Evolutionary conservation across 2,888 invertebrate species (phyloP).

Genomic region (Volucella zonaria): DNA sequence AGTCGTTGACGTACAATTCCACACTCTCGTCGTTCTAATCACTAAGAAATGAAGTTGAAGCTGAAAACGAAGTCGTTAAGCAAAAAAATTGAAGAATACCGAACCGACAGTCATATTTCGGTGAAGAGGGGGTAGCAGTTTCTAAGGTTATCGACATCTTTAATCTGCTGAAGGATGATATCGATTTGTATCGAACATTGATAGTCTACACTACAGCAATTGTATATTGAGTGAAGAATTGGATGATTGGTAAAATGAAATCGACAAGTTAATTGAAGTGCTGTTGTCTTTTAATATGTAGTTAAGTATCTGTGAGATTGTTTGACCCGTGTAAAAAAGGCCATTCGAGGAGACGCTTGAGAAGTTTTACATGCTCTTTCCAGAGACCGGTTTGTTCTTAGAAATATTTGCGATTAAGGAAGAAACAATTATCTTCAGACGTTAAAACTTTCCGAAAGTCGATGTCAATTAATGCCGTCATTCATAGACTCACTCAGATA

Average conservation of each 20-base stretch:
- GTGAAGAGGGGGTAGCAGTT: neutral
- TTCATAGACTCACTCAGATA: too few species aligned
- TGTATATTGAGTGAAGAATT: neutral
- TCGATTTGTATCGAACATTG: constrained; percentile 17
- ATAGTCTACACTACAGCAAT: neutral
- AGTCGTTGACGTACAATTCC: constrained; percentile 53
- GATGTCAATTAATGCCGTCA: too few species aligned
- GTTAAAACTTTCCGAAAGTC: too few species aligned
- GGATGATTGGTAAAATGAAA: constrained; percentile 24
- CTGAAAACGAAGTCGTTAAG: constrained; percentile 12
- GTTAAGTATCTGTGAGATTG: constrained; percentile 4
- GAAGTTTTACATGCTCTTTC: too few species aligned
- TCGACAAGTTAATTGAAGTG: constrained; percentile 34
- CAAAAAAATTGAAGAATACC: neutral
- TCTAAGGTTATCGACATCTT: constrained; percentile 47
- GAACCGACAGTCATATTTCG: constrained; percentile 1
- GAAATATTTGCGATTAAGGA: too few species aligned
- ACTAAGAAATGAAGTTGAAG: constrained; percentile 25
- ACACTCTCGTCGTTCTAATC: constrained; percentile 37
- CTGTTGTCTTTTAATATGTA: neutral
- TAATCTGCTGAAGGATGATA: constrained; percentile 33
- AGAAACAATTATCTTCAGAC: too few species aligned
- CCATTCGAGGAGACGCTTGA: neutral
- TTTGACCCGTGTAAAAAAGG: neutral
- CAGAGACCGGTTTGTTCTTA: too few species aligned